A percentile compares a stretch with the other conserved stretches of the same genome.
Conservation (phyloP, 2,113 vertebrate species). For the Apodemus speciosus region DNA sequence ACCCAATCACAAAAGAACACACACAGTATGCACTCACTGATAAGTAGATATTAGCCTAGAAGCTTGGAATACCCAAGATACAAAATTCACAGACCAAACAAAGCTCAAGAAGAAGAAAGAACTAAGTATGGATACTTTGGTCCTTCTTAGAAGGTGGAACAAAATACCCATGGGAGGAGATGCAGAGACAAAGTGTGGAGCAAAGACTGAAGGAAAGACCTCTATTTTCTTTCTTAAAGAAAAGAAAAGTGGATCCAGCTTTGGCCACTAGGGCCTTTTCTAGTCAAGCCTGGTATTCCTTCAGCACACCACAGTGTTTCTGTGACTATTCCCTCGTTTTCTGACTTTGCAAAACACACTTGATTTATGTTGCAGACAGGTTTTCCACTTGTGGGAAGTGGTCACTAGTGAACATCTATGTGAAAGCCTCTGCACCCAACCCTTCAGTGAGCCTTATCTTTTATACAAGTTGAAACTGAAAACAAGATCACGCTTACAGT, state of each 20-base stretch:
- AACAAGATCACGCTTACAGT: conserved; percentile 37
- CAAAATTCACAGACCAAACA: too few species aligned
- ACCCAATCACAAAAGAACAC: too few species aligned
- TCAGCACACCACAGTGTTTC: background rate
- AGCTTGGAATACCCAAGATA: too few species aligned
- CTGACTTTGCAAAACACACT: background rate
- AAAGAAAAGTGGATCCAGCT: background rate
- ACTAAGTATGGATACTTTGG: too few species aligned
- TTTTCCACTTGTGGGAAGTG: conserved; percentile 74
- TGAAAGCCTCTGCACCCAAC: conserved; percentile 59
- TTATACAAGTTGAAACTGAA: conserved; percentile 40
- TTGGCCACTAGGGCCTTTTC: background rate
- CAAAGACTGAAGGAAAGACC: too few species aligned
- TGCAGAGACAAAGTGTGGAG: too few species aligned
- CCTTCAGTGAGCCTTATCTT: conserved; percentile 66
- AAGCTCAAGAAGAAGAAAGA: too few species aligned
- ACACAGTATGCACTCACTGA: too few species aligned
- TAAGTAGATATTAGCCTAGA: too few species aligned
- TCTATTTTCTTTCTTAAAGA: too few species aligned
- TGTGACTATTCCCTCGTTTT: background rate
- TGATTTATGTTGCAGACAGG: background rate
- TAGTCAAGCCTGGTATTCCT: background rate
- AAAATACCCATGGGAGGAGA: too few species aligned
- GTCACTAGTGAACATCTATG: conserved; percentile 71
- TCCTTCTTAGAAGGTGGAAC: too few species aligned